Evolutionary conservation across 1,140 invertebrate genomes (phyloP), one percentile per base, ranked within the genome.

Genomic region (Mesaphorura yosii): DNA sequence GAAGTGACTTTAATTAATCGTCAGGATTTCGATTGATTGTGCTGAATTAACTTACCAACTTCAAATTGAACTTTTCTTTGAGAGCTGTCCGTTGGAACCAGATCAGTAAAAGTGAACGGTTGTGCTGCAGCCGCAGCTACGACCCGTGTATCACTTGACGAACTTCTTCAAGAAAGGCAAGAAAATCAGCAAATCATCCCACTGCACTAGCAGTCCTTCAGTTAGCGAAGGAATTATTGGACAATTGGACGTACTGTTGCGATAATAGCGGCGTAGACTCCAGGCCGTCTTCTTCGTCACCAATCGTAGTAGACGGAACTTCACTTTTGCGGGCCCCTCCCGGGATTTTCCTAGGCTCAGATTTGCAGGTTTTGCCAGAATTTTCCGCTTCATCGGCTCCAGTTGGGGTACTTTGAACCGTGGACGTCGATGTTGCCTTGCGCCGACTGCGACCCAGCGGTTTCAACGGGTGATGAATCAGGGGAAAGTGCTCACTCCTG

Each of bases 391-490:
- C 10, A 10, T 23, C 37, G 19, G 28, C 10, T 17, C 29, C n/a
- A 26, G 3, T 26, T 10, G 7, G 6, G 20, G 25, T 7, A 53
- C 42, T 49, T 23, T n/a, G 39, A 40, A 27, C n/a, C n/a, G 45
- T 53, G 10, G 29, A 29, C 25, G 27, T 29, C 12, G 39, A 49
- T 19, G 27, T 29, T 26, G 53, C 57, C 25, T 53, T 31, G 7
- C 41, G 22, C 23, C 45, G 42, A 28, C 42, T 19, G 5, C 48
- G 48, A 17, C 41, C 45, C 17, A 58, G 31, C 41, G 72, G 69
- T 64, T 79, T 80, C 58, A 81, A 61, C 15, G 79, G 78, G 60
- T 74, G 75, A 62, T 81, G 78, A 50, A 76, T 76, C 65, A 80
- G 78, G 3, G 77, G 79, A 60, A 80, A 81, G 61, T 76, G 79